Percentiles rank a stretch among this genome's conserved stretches.
Evolutionary conservation across 2,888 invertebrate species (phyloP).

Genomic region (Colostygia pectinataria): DNA sequence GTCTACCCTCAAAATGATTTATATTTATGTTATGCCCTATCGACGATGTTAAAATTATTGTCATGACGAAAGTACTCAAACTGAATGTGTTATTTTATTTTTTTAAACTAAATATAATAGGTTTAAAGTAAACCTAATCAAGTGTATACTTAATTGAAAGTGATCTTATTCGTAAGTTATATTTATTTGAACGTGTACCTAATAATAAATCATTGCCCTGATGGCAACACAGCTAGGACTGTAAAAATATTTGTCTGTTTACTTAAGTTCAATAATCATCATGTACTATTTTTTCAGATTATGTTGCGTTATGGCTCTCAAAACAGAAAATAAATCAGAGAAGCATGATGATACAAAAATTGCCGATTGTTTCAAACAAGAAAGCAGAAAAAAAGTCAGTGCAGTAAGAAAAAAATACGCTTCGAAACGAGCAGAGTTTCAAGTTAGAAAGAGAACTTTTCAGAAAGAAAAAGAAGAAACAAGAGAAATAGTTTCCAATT

Average conservation of each 20-base stretch:
- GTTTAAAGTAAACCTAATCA: no score
- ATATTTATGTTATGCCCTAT: no score
- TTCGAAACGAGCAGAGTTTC: slow-evolving; percentile 5
- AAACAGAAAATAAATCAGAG: slow-evolving; percentile 8
- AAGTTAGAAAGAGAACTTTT: slow-evolving; percentile 13
- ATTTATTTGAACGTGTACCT: no score
- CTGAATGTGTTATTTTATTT: slow-evolving; percentile 9
- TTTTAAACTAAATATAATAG: no score
- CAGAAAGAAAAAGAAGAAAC: not conserved
- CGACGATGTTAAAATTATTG: not conserved
- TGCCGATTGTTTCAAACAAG: not conserved
- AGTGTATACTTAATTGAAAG: no score
- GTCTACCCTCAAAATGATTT: slow-evolving; percentile 9
- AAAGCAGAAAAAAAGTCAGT: slow-evolving; percentile 13
- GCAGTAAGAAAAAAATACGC: slow-evolving; percentile 7
- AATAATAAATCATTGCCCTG: no score
- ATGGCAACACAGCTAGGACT: no score
- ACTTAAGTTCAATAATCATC: no score
- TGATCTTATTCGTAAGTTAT: no score
- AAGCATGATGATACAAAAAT: not conserved
- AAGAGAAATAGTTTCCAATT: not conserved
- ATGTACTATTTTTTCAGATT: slow-evolving; percentile 7
- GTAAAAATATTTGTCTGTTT: no score
- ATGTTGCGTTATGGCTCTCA: slow-evolving; percentile 26
- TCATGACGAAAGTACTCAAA: slow-evolving; percentile 26